Percentiles rank a stretch among this genome's conserved stretches.
Evolutionary conservation across 1,140 invertebrate species (phyloP).

Genomic region (Aphaenogaster rudis): DNA sequence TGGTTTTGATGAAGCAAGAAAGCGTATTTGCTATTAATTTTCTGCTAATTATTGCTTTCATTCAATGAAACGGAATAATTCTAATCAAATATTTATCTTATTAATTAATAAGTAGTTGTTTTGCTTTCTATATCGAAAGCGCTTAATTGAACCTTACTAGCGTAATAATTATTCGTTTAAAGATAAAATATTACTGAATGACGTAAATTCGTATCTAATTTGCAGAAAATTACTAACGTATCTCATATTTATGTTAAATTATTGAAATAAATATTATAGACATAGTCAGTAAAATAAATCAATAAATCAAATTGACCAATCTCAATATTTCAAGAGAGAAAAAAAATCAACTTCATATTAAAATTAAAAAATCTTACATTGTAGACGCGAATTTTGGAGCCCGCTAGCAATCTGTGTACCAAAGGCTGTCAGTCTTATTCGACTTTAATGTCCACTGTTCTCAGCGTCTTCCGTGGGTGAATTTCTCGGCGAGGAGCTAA

Average conservation of each 20-base stretch:
- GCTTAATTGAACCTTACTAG: neutral
- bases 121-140: neutral
- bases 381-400: neutral
- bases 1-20: neutral
- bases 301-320: neutral
- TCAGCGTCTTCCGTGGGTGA: conserved; percentile 72
- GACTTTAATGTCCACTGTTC: conserved; percentile 19
- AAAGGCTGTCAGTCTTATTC: neutral
- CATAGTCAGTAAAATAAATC: neutral
- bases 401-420: neutral
- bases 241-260: neutral
- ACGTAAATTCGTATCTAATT: neutral
- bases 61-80: neutral
- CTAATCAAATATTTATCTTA: conserved; percentile 4
- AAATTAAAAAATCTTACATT: neutral
- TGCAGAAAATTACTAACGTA: neutral
- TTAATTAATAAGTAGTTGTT: conserved; percentile 13
- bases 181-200: neutral
- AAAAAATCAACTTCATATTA: neutral
- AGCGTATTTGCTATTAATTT: neutral
- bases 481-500: conserved; percentile 91
- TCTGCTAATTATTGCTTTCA: neutral
- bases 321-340: neutral
- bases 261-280: neutral
- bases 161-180: neutral